Percentiles rank a stretch among this genome's conserved stretches.
phyloP scores from a whole-genome alignment of 2,797 vertebrate species.

The Danio tinwini region DNA sequence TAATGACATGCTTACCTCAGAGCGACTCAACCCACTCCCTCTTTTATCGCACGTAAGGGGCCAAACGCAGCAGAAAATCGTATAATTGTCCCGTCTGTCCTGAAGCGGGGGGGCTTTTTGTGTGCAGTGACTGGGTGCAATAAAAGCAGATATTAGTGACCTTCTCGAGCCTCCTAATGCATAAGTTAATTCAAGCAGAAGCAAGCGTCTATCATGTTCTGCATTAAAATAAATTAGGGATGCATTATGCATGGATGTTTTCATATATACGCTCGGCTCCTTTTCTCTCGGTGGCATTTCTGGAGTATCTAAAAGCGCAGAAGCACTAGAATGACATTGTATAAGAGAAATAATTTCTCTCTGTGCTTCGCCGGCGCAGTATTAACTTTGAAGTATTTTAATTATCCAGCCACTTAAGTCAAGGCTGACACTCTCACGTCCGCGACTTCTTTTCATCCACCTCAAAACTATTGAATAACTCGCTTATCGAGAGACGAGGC shows the following conservation, averaged over 20 bases:
- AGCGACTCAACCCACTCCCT: conserved; percentile 65
- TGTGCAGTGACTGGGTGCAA: conserved; percentile 68
- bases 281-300: conserved; percentile 56
- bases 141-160: conserved; percentile 76
- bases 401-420: conserved; percentile 72
- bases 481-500: conserved; percentile 32
- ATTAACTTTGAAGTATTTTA: conserved; percentile 73
- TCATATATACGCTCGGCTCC: conserved; percentile 66
- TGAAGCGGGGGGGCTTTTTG: conserved; percentile 61
- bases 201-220: conserved; percentile 62
- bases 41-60: conserved; percentile 69
- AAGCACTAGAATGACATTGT: conserved; percentile 70
- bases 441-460: conserved; percentile 36
- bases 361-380: conserved; percentile 62
- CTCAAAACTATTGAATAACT: conserved; percentile 53
- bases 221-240: conserved; percentile 74
- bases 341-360: conserved; percentile 61
- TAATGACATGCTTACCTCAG: conserved; percentile 74
- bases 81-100: conserved; percentile 68
- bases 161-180: conserved; percentile 65
- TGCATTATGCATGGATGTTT: conserved; percentile 76
- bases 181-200: conserved; percentile 78
- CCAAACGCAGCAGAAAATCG: conserved; percentile 69
- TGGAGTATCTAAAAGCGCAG: conserved; percentile 63
- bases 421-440: conserved; percentile 38